Conservation (phyloP, 1,140 invertebrate species). For the Apis dorsata region DNA sequence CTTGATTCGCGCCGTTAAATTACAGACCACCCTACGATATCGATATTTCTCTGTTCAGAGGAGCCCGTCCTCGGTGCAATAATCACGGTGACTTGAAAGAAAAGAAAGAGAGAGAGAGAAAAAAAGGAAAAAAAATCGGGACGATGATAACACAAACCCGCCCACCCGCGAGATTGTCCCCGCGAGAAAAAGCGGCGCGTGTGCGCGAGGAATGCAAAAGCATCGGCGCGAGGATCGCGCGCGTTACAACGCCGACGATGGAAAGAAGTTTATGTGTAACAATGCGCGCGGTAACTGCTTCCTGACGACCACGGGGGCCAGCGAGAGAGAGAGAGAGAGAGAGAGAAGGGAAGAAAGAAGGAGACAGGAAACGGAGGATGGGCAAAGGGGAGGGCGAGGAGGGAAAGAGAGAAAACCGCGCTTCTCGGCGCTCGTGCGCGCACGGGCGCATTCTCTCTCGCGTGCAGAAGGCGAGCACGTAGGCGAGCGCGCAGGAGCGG, state of each 20-base stretch:
- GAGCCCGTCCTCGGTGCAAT: too few species aligned
- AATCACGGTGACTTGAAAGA: constrained; percentile 22
- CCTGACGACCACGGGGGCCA: constrained; percentile 33
- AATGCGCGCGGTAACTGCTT: constrained; percentile 59
- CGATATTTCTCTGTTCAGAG: neutral
- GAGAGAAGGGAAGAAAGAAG: constrained; percentile 2
- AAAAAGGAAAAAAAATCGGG: neutral
- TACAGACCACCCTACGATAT: too few species aligned
- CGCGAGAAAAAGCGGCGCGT: constrained; percentile 28
- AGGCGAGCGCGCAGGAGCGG: constrained; percentile 27
- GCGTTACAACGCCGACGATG: constrained; percentile 51
- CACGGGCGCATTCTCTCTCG: constrained; percentile 36
- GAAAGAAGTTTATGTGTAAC: constrained; percentile 65
- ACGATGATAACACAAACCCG: neutral
- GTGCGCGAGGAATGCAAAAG: constrained; percentile 40
- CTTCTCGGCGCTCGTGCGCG: constrained; percentile 28
- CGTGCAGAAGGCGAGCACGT: constrained; percentile 30
- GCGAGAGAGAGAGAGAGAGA: constrained; percentile 6
- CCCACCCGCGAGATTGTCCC: neutral
- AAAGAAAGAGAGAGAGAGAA: too few species aligned
- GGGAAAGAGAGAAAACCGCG: constrained; percentile 4
- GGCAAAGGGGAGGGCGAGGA: neutral
- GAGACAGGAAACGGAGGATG: too few species aligned
- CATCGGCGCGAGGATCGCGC: constrained; percentile 36
- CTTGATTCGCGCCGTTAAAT: too few species aligned